Conservation (phyloP, 53 echinoderm and acorn worm genomes). For the Actinopyga echinites region DNA sequence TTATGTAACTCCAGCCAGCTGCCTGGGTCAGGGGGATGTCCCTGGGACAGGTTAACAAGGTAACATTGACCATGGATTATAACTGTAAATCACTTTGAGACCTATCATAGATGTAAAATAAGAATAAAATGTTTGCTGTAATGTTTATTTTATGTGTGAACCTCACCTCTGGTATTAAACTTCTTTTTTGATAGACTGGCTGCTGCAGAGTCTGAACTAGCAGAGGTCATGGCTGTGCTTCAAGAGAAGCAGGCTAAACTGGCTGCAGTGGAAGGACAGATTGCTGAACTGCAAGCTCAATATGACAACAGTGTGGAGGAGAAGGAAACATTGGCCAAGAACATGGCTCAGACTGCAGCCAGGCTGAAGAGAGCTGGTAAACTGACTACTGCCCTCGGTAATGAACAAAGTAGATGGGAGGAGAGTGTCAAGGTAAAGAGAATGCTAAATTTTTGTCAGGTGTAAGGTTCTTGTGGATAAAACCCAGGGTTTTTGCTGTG, state of each 20-base stretch:
- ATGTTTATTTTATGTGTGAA: too few species aligned
- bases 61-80: too few species aligned
- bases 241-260: conserved; percentile 91
- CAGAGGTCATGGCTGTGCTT: conserved; percentile 84
- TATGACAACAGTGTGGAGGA: conserved; percentile 91
- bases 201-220: conserved; percentile 86
- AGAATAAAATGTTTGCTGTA: too few species aligned
- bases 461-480: too few species aligned
- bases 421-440: conserved; percentile 86
- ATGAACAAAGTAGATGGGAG: conserved; percentile 94
- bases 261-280: conserved; percentile 89
- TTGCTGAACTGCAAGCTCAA: conserved; percentile 91
- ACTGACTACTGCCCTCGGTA: conserved; percentile 91
- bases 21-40: too few species aligned
- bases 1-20: too few species aligned
- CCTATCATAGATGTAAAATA: too few species aligned
- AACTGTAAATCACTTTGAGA: too few species aligned
- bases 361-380: conserved; percentile 93
- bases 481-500: too few species aligned
- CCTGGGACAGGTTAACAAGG: too few species aligned
- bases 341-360: conserved; percentile 91
- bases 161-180: neutral
- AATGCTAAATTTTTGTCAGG: too few species aligned
- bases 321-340: conserved; percentile 90
- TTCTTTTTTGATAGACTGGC: conserved; percentile 50